Percentiles rank a stretch among this genome's conserved stretches.
phyloP scores from a whole-genome alignment of 2,113 vertebrate genomes.

The Eulemur macaco region DNA sequence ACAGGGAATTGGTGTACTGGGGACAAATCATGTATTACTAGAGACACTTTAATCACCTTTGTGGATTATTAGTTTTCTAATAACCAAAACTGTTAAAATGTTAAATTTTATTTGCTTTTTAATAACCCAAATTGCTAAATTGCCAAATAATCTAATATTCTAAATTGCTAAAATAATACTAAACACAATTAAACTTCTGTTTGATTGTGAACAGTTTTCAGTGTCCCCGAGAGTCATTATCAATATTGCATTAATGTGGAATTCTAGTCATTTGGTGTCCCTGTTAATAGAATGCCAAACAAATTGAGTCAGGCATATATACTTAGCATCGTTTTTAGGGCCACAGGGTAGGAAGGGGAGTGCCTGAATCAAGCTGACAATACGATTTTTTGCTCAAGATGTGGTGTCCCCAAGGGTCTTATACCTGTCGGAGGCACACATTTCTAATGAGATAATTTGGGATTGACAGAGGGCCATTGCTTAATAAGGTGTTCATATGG shows the following conservation, averaged over 20 bases:
- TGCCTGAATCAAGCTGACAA: not conserved
- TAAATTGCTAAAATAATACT: conserved; percentile 25
- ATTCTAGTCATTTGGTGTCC: not conserved
- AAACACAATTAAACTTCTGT: conserved; percentile 21
- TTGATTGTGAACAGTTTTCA: not conserved
- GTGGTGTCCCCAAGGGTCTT: not conserved
- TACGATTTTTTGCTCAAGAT: not conserved
- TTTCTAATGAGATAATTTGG: not conserved
- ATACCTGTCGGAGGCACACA: not conserved
- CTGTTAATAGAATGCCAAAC: not conserved
- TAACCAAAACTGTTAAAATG: conserved; percentile 22
- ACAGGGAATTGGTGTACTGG: not conserved
- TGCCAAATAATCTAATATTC: not conserved
- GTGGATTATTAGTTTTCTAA: conserved; percentile 2
- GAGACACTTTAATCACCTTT: conserved; percentile 30
- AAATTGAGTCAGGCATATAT: not conserved
- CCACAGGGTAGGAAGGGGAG: no score
- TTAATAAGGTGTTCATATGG: not conserved
- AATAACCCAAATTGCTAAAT: conserved; percentile 11
- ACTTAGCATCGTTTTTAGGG: not conserved
- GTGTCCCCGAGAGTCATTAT: not conserved
- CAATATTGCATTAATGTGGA: not conserved
- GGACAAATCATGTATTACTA: not conserved
- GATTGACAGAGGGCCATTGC: not conserved
- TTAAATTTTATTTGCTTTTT: conserved; percentile 6